phyloP scores from a whole-genome alignment of 2,113 vertebrate species.

The Odontophorus gujanensis region DNA sequence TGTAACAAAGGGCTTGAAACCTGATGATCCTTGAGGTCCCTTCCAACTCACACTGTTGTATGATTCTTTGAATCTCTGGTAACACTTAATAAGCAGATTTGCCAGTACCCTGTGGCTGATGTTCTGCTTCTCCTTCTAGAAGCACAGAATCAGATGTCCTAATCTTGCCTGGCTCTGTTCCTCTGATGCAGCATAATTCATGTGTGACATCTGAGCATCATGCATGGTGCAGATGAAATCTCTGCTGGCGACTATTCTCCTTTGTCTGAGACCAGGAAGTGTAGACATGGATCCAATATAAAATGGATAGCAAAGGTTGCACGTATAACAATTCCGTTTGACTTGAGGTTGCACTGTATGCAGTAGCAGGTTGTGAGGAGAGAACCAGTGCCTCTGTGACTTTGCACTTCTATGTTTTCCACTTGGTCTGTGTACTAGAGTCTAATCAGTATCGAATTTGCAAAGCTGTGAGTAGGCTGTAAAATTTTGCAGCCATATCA shows the following conservation, averaged over 20 bases:
- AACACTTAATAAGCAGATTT: neutral
- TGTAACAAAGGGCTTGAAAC: too few relatives aligned
- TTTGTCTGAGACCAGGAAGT: neutral
- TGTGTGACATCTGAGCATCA: neutral
- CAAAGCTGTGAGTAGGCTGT: neutral
- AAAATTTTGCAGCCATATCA: constrained; percentile 3
- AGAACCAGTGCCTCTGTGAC: neutral
- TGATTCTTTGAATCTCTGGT: neutral
- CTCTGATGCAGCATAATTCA: neutral
- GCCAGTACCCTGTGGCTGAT: neutral
- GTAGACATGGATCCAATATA: neutral
- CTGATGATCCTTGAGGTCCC: too few relatives aligned
- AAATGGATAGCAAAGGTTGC: neutral
- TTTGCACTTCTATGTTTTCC: constrained; percentile 17
- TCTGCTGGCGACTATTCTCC: neutral
- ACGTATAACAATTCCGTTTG: neutral
- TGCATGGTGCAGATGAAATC: neutral
- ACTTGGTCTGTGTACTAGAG: constrained; percentile 31
- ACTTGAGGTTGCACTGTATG: rapidly evolving
- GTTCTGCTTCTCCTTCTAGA: neutral
- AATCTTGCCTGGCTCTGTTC: neutral
- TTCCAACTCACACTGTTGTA: too few relatives aligned
- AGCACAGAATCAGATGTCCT: neutral
- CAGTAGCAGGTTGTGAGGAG: neutral
- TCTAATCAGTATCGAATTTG: constrained; percentile 5